phyloP scores from a whole-genome alignment of 2,797 vertebrate species.

The Siniperca undulata region DNA sequence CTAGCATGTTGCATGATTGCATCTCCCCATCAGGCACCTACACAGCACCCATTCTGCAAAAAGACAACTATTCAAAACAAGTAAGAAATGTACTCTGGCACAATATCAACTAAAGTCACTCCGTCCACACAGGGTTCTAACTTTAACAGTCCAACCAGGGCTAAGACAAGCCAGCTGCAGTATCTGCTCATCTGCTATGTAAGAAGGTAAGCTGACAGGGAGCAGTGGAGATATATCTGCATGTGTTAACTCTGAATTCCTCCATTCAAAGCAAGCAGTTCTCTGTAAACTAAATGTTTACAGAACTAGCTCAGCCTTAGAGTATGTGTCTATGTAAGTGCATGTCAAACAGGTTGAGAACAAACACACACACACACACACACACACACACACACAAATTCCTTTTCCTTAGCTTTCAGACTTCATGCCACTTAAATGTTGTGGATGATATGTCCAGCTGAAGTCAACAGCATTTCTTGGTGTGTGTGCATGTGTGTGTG shows the following conservation, averaged over 20 bases:
- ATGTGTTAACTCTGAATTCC: constrained; percentile 4
- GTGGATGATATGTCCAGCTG: not conserved
- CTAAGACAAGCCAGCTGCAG: no score
- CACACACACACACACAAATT: constrained; percentile 21
- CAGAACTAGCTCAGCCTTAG: not conserved
- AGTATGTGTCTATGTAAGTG: constrained; percentile 7
- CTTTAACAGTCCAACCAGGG: not conserved
- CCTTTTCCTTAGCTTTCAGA: not conserved
- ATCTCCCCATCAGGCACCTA: not conserved
- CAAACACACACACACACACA: constrained; percentile 20
- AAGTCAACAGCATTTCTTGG: constrained; percentile 1
- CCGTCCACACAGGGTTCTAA: not conserved
- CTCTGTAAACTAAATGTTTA: constrained; percentile 52
- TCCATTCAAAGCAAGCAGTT: not conserved
- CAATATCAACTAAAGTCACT: not conserved
- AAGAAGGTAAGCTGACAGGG: not conserved
- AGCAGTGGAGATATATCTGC: not conserved
- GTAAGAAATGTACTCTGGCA: not conserved
- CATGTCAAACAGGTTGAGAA: constrained; percentile 49
- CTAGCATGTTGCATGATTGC: not conserved
- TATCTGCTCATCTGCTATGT: not conserved
- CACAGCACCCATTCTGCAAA: not conserved
- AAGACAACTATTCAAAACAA: not conserved
- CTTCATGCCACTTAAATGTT: not conserved
- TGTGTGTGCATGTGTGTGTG: not conserved